Percentiles rank a stretch among this genome's conserved stretches.
These are phyloP conservation scores for Zelleria hepariella DNA, from an alignment of 2,888 invertebrate genomes.

Conservation along the genomic window DNA sequence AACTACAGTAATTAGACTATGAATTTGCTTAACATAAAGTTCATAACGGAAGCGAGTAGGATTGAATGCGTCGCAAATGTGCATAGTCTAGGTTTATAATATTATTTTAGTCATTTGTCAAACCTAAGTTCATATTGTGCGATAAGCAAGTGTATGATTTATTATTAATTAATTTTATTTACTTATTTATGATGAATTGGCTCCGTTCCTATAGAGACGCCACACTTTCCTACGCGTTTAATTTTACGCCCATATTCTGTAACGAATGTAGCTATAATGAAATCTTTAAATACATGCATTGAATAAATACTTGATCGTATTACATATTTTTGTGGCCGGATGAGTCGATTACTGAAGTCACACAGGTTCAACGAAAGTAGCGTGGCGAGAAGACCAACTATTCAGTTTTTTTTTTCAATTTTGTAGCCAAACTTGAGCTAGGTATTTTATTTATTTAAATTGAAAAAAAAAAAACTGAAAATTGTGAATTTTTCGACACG, in stretches of 20 bases:
- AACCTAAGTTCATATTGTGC: constrained; percentile 59
- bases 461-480: too few species aligned
- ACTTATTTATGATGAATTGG: constrained; percentile 23
- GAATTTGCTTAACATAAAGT: not conserved
- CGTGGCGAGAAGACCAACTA: too few species aligned
- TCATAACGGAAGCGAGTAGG: constrained; percentile 12
- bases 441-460: too few species aligned
- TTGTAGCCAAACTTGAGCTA: too few species aligned
- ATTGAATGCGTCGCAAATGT: constrained; percentile 29
- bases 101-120: constrained; percentile 65
- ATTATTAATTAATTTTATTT: constrained; percentile 6
- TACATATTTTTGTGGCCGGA: constrained; percentile 33
- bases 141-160: constrained; percentile 24
- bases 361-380: too few species aligned
- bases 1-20: not conserved
- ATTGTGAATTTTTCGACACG: too few species aligned
- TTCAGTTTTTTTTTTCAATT: too few species aligned
- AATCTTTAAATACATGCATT: constrained; percentile 38
- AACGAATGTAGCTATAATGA: constrained; percentile 47
- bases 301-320: constrained; percentile 17
- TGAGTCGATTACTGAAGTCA: not conserved
- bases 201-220: constrained; percentile 63
- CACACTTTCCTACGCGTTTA: constrained; percentile 48
- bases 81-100: constrained; percentile 55
- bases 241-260: constrained; percentile 47